A percentile compares a stretch with the other conserved stretches of the same genome.
Evolutionary conservation across 2,113 vertebrate genomes (phyloP).

Genomic region (Nycticryphes semicollaris): DNA sequence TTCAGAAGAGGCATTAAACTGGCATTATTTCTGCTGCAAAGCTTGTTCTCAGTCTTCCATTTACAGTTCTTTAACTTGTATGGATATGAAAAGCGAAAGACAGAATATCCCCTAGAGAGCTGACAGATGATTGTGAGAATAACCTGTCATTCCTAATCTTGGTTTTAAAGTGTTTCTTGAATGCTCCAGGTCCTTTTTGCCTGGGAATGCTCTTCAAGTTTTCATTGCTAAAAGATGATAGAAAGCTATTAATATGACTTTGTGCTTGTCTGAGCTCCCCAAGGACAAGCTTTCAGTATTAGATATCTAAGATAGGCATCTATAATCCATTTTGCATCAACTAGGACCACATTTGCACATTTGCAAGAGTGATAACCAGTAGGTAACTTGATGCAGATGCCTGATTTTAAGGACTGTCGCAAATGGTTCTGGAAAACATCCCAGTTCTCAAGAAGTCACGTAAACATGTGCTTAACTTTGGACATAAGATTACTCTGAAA

Average conservation of each 20-base stretch:
- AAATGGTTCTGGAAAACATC: background rate
- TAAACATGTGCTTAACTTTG: background rate
- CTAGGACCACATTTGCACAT: background rate
- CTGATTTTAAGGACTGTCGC: background rate
- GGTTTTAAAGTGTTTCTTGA: constrained; percentile 4
- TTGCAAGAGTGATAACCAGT: background rate
- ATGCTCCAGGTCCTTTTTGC: background rate
- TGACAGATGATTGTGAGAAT: constrained; percentile 22
- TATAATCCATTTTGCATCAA: constrained; percentile 26
- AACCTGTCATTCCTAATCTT: constrained; percentile 53
- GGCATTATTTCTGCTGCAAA: background rate
- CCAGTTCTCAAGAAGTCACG: background rate
- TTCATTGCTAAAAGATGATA: constrained; percentile 27
- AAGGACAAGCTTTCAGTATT: constrained; percentile 11
- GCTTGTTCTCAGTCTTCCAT: background rate
- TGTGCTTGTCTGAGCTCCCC: constrained; percentile 27
- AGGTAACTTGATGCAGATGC: background rate
- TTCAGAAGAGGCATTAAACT: background rate
- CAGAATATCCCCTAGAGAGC: background rate
- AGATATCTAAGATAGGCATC: constrained; percentile 17
- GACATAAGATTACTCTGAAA: background rate
- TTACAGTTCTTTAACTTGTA: background rate
- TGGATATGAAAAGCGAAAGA: background rate
- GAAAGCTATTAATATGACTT: constrained; percentile 40
- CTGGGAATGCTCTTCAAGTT: background rate